These are phyloP conservation scores for Epirrhoe alternata DNA, from an alignment of 2,888 invertebrate genomes.

Conservation along the genomic window DNA sequence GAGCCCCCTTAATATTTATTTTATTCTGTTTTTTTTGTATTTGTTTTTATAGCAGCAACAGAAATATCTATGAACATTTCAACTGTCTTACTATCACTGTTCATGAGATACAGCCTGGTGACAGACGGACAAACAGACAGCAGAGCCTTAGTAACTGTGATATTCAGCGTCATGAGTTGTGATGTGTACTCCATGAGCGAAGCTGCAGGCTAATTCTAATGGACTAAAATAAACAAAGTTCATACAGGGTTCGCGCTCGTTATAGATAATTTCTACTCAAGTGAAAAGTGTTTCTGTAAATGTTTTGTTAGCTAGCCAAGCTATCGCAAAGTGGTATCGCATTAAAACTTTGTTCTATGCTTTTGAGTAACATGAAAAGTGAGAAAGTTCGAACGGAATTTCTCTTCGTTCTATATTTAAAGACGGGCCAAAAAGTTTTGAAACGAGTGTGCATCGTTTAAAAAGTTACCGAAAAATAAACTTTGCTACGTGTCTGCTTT, in stretches of 20 bases:
- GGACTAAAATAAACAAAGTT: not conserved
- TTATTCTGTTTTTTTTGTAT: too few species aligned
- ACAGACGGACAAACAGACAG: too few species aligned
- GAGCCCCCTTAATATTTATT: too few species aligned
- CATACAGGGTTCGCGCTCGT: not conserved
- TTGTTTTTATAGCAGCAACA: too few species aligned
- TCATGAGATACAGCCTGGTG: too few species aligned
- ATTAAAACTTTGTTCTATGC: conserved; percentile 25
- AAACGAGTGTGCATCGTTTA: conserved; percentile 14
- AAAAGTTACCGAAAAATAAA: conserved; percentile 20
- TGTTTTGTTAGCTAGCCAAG: conserved; percentile 20
- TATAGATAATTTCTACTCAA: not conserved
- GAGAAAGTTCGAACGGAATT: conserved; percentile 5
- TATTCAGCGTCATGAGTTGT: not conserved
- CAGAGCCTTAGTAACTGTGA: too few species aligned
- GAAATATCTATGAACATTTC: too few species aligned
- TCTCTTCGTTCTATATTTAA: conserved; percentile 16
- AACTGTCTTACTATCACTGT: too few species aligned
- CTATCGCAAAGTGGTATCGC: conserved; percentile 26
- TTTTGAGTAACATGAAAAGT: conserved; percentile 20
- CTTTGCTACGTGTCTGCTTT: not conserved
- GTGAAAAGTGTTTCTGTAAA: conserved; percentile 10
- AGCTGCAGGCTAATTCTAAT: not conserved
- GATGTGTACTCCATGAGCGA: not conserved
- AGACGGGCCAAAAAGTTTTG: conserved; percentile 20